These are phyloP conservation scores for Orius insidiosus DNA, from an alignment of 1,140 invertebrate genomes.

Conservation along the genomic window DNA sequence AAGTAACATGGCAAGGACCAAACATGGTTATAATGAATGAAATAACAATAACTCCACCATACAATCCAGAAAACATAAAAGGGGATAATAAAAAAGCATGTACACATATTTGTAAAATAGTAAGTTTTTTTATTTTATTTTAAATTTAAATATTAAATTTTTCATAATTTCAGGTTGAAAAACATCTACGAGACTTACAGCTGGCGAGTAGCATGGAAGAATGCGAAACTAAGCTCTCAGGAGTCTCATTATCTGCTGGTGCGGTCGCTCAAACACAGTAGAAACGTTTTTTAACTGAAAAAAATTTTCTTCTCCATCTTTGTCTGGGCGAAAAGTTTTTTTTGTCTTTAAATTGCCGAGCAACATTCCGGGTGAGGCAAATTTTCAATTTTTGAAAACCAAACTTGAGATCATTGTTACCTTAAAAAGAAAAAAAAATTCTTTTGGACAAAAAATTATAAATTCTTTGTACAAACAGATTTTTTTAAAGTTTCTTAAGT, in stretches of 20 bases:
- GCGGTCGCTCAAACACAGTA: background rate
- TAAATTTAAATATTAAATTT: too few relatives aligned
- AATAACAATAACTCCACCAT: conserved; percentile 75
- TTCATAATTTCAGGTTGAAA: conserved; percentile 36
- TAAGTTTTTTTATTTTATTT: too few relatives aligned
- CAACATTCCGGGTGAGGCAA: background rate
- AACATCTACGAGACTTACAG: conserved; percentile 36
- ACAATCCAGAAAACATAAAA: conserved; percentile 62
- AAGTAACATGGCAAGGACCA: conserved; percentile 60
- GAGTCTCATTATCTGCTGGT: background rate
- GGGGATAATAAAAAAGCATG: conserved; percentile 50
- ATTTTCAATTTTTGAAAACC: too few relatives aligned
- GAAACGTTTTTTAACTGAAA: background rate
- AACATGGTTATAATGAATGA: conserved; percentile 78
- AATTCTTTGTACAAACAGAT: too few relatives aligned
- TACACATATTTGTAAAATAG: conserved; percentile 61
- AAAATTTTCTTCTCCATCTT: background rate
- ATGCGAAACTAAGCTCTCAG: background rate
- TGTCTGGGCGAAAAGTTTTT: background rate
- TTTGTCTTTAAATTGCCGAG: conserved; percentile 5
- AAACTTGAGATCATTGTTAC: too few relatives aligned
- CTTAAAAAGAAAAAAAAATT: too few relatives aligned
- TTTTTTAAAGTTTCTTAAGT: too few relatives aligned
- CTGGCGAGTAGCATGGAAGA: conserved; percentile 12
- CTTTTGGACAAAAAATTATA: too few relatives aligned